Conservation (phyloP, 1,140 invertebrate genomes). For the Patella vulgata region DNA sequence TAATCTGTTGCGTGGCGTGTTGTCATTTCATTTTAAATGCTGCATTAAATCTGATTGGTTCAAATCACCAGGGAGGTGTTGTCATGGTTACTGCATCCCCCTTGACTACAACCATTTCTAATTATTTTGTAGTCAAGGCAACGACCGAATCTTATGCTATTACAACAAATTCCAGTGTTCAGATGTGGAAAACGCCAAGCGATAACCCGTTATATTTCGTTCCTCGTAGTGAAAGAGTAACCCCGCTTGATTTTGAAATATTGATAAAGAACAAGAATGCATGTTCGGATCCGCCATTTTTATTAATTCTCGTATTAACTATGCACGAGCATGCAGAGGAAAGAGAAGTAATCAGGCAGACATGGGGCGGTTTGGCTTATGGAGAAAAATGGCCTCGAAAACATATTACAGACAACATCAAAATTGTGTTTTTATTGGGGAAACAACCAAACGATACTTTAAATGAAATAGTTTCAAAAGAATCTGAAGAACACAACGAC, state of each 20-base stretch:
- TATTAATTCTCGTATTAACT: conserved; percentile 18
- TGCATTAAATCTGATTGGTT: too few relatives aligned
- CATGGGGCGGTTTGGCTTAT: conserved; percentile 35
- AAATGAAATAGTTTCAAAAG: conserved; percentile 68
- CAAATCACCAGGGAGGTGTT: too few relatives aligned
- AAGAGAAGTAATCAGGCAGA: conserved; percentile 28
- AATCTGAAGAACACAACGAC: conserved; percentile 74
- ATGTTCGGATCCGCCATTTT: conserved; percentile 12
- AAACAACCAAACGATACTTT: conserved; percentile 6
- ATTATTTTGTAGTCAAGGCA: too few relatives aligned
- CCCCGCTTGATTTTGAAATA: conserved; percentile 4
- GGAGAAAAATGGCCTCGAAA: conserved; percentile 27
- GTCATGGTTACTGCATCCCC: too few relatives aligned
- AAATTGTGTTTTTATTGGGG: conserved; percentile 39
- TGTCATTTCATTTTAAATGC: too few relatives aligned
- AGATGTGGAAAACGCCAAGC: not conserved
- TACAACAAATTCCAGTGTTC: too few relatives aligned
- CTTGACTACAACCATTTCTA: too few relatives aligned
- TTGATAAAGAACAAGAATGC: conserved; percentile 2
- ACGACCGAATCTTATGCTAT: too few relatives aligned
- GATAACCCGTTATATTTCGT: conserved; percentile 9
- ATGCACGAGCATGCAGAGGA: conserved; percentile 9
- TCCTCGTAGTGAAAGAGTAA: conserved; percentile 5
- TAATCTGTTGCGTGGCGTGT: too few relatives aligned
- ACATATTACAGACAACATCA: conserved; percentile 2